Conservation (phyloP, 2,113 vertebrate species). For the Hemichromis elongatus region DNA sequence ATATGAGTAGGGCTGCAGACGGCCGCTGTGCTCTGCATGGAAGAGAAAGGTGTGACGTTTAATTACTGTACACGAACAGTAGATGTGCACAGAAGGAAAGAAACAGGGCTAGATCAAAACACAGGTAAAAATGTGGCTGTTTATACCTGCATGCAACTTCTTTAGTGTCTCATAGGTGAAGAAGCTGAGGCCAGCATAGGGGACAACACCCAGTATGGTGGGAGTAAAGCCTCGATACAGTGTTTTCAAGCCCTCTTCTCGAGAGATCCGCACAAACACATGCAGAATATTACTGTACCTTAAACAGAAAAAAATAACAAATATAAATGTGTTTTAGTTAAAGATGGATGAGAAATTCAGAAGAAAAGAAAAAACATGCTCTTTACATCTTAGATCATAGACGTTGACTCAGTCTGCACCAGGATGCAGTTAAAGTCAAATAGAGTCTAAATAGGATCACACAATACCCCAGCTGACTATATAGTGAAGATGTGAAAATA, state of each 20-base stretch:
- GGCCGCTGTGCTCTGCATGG: conserved; percentile 81
- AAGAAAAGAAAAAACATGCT: not conserved
- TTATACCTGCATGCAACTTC: conserved; percentile 85
- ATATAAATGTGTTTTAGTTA: not conserved
- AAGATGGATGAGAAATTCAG: not conserved
- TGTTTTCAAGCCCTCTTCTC: conserved; percentile 88
- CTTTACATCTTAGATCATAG: not conserved
- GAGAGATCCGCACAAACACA: conserved; percentile 90
- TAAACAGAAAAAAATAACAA: not conserved
- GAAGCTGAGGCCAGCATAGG: conserved; percentile 95
- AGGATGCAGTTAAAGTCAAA: not conserved
- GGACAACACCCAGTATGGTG: conserved; percentile 90
- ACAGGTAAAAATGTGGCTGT: not conserved
- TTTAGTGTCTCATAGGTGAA: conserved; percentile 96
- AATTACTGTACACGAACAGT: not conserved
- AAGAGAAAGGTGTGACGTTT: not conserved
- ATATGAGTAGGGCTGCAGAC: conserved; percentile 79
- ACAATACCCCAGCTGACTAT: not conserved
- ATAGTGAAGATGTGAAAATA: not conserved
- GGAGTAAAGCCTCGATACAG: conserved; percentile 90
- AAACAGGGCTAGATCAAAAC: not conserved
- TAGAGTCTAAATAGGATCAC: not conserved
- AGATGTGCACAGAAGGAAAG: not conserved
- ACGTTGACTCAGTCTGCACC: not conserved
- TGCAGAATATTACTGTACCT: conserved; percentile 98